phyloP scores from a whole-genome alignment of 2,113 vertebrate genomes.

The Sylvia atricapilla region DNA sequence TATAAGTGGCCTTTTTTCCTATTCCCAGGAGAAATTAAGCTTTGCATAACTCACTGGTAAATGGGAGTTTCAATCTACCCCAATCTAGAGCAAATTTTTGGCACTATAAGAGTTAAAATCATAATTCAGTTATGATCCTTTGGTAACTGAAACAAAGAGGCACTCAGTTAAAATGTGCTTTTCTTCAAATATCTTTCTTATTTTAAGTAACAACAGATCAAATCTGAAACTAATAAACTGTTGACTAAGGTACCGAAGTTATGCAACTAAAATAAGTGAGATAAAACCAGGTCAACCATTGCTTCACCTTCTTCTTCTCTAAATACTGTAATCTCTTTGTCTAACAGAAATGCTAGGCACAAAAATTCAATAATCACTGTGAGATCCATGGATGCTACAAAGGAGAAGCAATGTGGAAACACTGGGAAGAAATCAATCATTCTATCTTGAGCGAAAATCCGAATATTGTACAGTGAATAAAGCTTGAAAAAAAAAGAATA shows the following conservation, averaged over 20 bases:
- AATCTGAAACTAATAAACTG: background rate
- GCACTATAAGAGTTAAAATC: background rate
- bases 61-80: background rate
- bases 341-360: background rate
- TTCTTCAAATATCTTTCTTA: background rate
- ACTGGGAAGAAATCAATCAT: constrained; percentile 17
- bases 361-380: background rate
- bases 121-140: background rate
- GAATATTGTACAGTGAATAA: background rate
- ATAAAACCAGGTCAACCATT: background rate
- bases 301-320: background rate
- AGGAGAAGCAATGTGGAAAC: background rate
- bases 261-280: background rate
- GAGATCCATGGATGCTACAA: background rate
- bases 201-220: background rate
- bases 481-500: background rate
- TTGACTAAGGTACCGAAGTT: background rate
- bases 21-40: background rate
- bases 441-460: background rate
- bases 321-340: background rate
- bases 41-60: background rate
- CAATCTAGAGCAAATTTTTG: background rate
- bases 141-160: background rate
- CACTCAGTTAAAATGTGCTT: background rate
- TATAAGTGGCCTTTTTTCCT: background rate